Base-by-base conservation (phyloP, 1,140 invertebrate genomes). In the Atta texana region DNA sequence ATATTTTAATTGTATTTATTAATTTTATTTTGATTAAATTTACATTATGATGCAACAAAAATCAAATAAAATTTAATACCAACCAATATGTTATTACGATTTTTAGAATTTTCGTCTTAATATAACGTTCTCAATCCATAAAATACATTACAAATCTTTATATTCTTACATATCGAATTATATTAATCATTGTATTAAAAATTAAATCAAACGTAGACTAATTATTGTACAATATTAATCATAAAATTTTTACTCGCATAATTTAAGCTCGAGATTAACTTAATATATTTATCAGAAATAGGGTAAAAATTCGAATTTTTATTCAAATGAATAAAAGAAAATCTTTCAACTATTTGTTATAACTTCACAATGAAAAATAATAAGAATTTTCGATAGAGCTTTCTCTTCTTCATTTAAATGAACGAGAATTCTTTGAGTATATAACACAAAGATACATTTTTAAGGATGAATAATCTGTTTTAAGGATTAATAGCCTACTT, bases 281-380 rank as follows among this genome's bases (percentile, higher is more conserved):
- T 0, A 44, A 44, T 76, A 3, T 61, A 77, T 64, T 49, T 77
- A 10, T 64, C 18, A 14, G 44, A 80, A 1, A 69, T 24, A 53
- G 7, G 3, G 5, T 31, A 49, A 49, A 24, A 78, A 78, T 51
- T 31, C 18, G 12, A 66, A 16, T 66, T 44, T 39, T 44, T 44
- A 44, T 44, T 44, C 2, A 6, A 51, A 78, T 78, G 8, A 66
- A 34, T 64, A 31, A 44, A 63, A 61, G 55, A 44, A 61, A 77
- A 77, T 18, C 3, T 34, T 49, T 3, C 18, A 49, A 68, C 18
- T 10, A 64, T 77, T 76, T 3, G n/a, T 44, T 5, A 31, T 21
- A 78, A 51, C 31, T 51, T 78, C 49, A 78, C 75, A 16, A 66
- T 66, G 2, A 66, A 57, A 66, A 78, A 78, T 34, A 28, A 44